phyloP scores from a whole-genome alignment of 2,797 vertebrate genomes.

The Ctenosaura bakeri region DNA sequence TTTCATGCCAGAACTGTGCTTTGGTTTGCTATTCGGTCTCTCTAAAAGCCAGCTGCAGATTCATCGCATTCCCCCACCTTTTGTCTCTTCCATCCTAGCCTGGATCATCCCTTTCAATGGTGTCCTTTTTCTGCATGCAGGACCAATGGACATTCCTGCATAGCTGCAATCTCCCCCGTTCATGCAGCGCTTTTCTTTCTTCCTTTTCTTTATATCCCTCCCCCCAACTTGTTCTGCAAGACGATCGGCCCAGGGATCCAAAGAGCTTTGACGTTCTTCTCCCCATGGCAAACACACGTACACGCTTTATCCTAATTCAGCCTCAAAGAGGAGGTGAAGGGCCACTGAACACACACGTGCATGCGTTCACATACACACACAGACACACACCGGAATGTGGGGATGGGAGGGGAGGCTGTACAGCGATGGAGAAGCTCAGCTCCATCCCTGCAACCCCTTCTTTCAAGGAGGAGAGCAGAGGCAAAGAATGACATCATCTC shows the following conservation, averaged over 20 bases:
- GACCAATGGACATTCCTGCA: not conserved
- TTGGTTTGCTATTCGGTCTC: not conserved
- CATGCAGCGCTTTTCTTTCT: no score
- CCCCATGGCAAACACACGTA: not conserved
- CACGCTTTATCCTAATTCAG: not conserved
- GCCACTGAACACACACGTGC: no score
- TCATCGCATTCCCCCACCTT: not conserved
- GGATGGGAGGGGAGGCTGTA: not conserved
- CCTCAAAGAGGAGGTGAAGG: not conserved
- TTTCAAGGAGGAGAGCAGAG: not conserved
- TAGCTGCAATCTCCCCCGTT: not conserved
- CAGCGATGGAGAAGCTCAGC: not conserved
- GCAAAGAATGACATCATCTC: constrained; percentile 21
- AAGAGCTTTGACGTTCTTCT: not conserved
- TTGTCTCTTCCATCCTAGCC: not conserved
- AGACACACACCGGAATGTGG: no score
- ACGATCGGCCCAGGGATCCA: no score
- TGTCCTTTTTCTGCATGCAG: not conserved
- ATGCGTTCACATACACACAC: no score
- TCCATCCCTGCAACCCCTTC: not conserved
- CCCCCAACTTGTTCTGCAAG: not conserved
- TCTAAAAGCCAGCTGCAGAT: not conserved
- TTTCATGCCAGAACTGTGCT: not conserved
- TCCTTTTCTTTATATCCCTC: no score
- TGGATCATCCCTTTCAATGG: not conserved